Base-by-base conservation (phyloP, 2,888 invertebrate genomes). In the Cephus sareptanus region DNA sequence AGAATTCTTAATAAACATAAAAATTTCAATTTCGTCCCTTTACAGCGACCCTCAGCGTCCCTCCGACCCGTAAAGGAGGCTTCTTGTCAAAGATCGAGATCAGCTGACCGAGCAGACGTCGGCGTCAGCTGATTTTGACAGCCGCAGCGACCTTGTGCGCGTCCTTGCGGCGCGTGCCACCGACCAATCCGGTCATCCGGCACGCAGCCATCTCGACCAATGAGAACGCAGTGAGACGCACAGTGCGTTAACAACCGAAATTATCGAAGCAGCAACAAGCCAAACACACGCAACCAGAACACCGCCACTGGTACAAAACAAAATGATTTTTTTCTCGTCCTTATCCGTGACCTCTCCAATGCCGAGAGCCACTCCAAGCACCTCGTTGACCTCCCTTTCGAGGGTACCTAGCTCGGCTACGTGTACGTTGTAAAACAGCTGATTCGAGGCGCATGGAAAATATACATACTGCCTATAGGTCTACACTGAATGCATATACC, bases 111-210 rank as follows among this genome's bases (percentile, higher is more conserved):
- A 82, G 82, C 81, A 79, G 71, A 75, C 56, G 74, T 13, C 34
- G 31, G 81, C 79, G 79, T 84, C 89, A 89, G 89, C 89, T 88
- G 89, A 87, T 86, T 88, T 86, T 88, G 88, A 88, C 87, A 87
- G 83, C 83, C 83, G 83, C 79, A 80, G 77, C 83, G 84, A 85
- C 86, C 83, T 83, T 83, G 83, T 76, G 83, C 76, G 13, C 80
- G 78, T 80, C 81, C 82, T 81, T 81, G 78, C 79, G 79, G 71
- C 71, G 31, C 79, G 77, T 76, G 77, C 76, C 69, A 70, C 70
- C 84, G 76, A 74, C 83, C 82, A 83, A 83, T 84, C 75, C 75
- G 34, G 23, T 56, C 56, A 23, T 23, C 56, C 56, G 15, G 23
- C 56, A 56, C 56, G 23, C 56, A 23, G 23, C 23, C 56, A 56